Conservation (phyloP, 1,140 invertebrate genomes). For the Brachionus plicatilis region DNA sequence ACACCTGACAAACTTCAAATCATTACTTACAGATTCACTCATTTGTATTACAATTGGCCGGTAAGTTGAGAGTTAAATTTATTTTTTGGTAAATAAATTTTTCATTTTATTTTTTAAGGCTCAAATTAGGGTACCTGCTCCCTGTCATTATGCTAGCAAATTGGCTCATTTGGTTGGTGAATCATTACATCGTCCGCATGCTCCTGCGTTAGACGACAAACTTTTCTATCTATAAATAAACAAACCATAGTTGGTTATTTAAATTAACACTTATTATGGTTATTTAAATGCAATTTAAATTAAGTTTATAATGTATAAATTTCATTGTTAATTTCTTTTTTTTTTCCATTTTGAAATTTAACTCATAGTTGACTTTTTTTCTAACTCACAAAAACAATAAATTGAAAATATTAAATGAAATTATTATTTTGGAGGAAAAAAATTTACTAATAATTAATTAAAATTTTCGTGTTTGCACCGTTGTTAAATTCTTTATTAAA, state of each 20-base stretch:
- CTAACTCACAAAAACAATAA: neutral
- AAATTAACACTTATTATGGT: too few relatives aligned
- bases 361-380: neutral
- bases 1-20: conserved; percentile 68
- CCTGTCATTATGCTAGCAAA: conserved; percentile 69
- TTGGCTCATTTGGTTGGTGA: conserved; percentile 72
- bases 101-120: conserved; percentile 58
- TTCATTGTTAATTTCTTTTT: neutral
- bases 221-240: conserved; percentile 56
- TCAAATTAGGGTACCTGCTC: conserved; percentile 76
- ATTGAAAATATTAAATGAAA: neutral
- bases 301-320: conserved; percentile 12
- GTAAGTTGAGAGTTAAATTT: conserved; percentile 54
- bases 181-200: conserved; percentile 62
- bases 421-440: neutral
- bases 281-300: neutral
- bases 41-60: conserved; percentile 81
- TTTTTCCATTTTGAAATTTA: neutral
- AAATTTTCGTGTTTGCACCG: neutral
- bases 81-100: neutral
- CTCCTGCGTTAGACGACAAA: conserved; percentile 49
- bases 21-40: conserved; percentile 72
- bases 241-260: neutral
- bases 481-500: neutral
- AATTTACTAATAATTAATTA: neutral